Base-by-base conservation (phyloP, 2,113 vertebrate species). In the Sclerurus mexicanus region DNA sequence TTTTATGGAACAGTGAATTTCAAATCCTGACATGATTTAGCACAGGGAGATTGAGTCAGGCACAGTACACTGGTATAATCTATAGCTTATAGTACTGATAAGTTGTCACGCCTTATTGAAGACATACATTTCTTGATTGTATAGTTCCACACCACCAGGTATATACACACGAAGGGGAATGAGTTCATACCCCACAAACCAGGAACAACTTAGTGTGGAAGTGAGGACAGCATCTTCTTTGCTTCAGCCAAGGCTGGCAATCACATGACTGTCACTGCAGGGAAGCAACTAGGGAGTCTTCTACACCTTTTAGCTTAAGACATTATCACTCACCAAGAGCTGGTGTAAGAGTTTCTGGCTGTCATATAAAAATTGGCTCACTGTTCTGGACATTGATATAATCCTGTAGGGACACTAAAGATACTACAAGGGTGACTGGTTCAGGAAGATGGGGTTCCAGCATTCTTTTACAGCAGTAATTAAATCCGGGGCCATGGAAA, bases 21-120 rank as follows among this genome's bases (percentile, higher is more conserved):
- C 75, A 94, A 74, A 89, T 93, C 28, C 62, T 89, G 89, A 87
- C 89, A 67, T 59, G 83, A 94, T 85, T 93, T 95, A 91, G 78
- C 72, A 88, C 72, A 55, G 55, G 67, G 35, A 91, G 78, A 67
- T 31, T 40, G 87, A 96, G 91, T 80, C 67, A 86, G 78, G 82
- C 79, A 81, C 59, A 88, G 59, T 40, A 72, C 4, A 0, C 40
- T 44, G 7, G 44, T 42, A 31, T 72, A 91, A 95, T 85, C 95
- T 89, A 87, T 42, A 91, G 64, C 28, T 95, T 49, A 73, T 15
- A 79, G 44, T 52, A 67, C 93, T 59, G 90, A 37, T 67, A 93
- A 80, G 4, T 52, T 94, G 78, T 75, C 59, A 67, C 7, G 9
- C 63, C 55, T 88, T 91, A 93, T 63, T 93, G 93, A 92, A 86